Base-by-base conservation (phyloP, 1,140 invertebrate species). In the Diabrotica undecimpunctata region DNA sequence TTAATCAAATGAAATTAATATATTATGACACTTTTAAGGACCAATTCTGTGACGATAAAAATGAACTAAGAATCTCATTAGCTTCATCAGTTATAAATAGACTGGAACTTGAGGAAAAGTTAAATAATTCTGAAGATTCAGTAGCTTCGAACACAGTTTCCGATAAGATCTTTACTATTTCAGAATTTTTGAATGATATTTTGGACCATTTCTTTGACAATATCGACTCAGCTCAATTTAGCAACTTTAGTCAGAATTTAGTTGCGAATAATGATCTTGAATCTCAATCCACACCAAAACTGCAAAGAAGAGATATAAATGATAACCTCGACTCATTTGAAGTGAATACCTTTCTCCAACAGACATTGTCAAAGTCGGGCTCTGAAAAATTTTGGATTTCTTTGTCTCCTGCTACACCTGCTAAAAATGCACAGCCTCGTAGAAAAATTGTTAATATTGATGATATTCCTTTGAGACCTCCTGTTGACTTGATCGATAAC, bases 361-460 rank as follows among this genome's bases (percentile, higher is more conserved):
- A 65, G 10, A 59, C 61, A 38, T 54, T 62, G 12, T 51, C 62
- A 46, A 74, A 70, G 37, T 61, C 63, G 12, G 61, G 69, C 0
- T 71, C 69, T 10, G 77, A 77, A 66, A 67, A 66, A 9, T 77
- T 71, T 62, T 79, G 77, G 77, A 69, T 78, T 25, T 66, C 71
- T 0, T 50, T 66, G 38, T 54, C 62, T n/a, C 14, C 36, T 9
- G 64, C n/a, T 56, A 46, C 25, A 56, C 25, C 39, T 7, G 8
- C 56, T 51, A 61, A 61, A 63, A 59, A n/a, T 12, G 46, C 10
- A 41, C 36, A 25, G 10, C 50, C 61, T 9, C 9, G 37, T 7
- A 65, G 52, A 60, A 66, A 63, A 61, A 39, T 11, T 57, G 37
- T 71, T 9, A 76, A 78, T 66, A 64, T 75, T 2, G 76, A 78